Conservation (phyloP, 1,140 invertebrate species). For the Drosophila rhopaloa region DNA sequence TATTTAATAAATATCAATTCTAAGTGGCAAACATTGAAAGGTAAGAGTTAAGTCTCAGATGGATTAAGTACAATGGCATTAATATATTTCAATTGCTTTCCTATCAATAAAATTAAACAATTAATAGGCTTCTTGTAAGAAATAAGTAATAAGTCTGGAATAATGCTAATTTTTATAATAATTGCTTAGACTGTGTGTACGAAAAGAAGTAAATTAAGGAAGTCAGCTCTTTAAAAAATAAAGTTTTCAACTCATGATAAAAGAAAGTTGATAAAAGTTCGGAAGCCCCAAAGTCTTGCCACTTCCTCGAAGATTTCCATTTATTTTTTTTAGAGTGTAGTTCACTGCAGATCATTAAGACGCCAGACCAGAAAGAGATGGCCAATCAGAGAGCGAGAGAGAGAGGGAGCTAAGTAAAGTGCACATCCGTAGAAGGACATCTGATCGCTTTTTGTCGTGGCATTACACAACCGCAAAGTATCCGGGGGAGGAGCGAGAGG, state of each 20-base stretch:
- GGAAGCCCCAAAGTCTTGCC: neutral
- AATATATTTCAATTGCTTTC: too few species aligned
- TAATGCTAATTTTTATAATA: too few species aligned
- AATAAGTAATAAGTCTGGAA: too few species aligned
- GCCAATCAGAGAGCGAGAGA: conserved; percentile 5
- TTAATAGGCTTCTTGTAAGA: too few species aligned
- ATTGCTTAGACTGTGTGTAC: too few species aligned
- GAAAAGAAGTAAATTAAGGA: too few species aligned
- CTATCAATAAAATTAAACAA: too few species aligned
- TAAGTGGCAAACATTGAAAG: too few species aligned
- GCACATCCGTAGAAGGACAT: conserved; percentile 84
- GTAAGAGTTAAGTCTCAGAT: too few species aligned
- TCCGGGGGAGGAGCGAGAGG: conserved; percentile 4
- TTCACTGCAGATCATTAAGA: conserved; percentile 75
- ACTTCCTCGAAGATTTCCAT: neutral
- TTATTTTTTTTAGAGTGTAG: conserved; percentile 14
- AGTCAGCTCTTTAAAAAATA: neutral
- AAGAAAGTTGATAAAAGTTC: neutral
- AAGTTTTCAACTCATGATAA: neutral
- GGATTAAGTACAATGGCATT: too few species aligned
- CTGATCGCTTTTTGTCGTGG: conserved; percentile 77
- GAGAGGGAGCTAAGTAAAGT: conserved; percentile 48
- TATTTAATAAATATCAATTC: too few species aligned
- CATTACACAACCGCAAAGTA: conserved; percentile 68
- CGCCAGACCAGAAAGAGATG: conserved; percentile 41